phyloP scores from a whole-genome alignment of 2,797 vertebrate species.

The Nannoperca obscura region DNA sequence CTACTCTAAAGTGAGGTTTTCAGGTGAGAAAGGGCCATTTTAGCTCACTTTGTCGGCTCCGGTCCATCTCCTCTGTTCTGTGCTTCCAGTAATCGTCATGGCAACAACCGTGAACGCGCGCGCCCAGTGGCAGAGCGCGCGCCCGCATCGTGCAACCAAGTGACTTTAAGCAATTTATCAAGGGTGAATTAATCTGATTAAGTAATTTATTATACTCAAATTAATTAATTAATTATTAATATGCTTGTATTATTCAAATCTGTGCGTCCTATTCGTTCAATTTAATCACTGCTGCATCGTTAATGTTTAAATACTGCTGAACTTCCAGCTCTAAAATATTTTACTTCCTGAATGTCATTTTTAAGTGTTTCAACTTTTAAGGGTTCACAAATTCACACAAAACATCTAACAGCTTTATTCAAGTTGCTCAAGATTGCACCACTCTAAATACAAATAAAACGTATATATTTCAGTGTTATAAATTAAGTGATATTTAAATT shows the following conservation, averaged over 20 bases:
- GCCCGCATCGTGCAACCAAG: not conserved
- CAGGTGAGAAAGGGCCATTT: not conserved
- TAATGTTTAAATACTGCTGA: too few relatives aligned
- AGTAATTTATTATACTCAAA: not conserved
- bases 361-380: too few relatives aligned
- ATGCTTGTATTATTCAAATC: too few relatives aligned
- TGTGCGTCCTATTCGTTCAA: too few relatives aligned
- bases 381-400: too few relatives aligned
- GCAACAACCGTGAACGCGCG: constrained; percentile 25
- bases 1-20: rapidly evolving
- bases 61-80: not conserved
- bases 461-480: not conserved
- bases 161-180: not conserved
- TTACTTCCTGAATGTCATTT: too few relatives aligned
- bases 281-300: too few relatives aligned
- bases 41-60: not conserved
- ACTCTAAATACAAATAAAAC: too few relatives aligned
- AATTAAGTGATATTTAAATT: too few relatives aligned
- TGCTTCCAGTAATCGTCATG: constrained; percentile 1
- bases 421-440: too few relatives aligned
- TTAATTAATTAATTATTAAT: not conserved
- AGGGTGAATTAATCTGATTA: not conserved
- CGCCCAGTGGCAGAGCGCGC: not conserved
- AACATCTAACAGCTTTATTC: too few relatives aligned
- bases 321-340: too few relatives aligned